Conservation (phyloP, 1,140 invertebrate species). For the Megathymus violae region DNA sequence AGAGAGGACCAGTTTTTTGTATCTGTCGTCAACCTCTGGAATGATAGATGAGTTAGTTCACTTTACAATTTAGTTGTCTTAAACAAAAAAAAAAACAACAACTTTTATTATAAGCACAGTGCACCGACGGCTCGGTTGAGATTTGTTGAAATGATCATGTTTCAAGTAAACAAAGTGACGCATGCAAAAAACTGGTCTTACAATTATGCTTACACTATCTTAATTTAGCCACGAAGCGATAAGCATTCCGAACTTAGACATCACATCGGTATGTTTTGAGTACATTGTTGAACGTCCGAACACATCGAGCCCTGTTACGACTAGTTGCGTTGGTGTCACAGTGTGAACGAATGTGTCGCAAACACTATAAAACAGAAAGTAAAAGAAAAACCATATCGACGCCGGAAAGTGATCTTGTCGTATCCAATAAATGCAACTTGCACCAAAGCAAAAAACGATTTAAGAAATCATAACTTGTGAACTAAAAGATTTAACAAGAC, state of each 20-base stretch:
- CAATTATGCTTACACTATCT: slow-evolving; percentile 70
- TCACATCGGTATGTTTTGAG: slow-evolving; percentile 57
- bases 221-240: slow-evolving; percentile 72
- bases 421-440: no score
- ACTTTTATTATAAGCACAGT: no score
- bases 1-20: slow-evolving; percentile 32
- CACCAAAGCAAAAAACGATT: no score
- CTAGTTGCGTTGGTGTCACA: not conserved
- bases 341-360: no score
- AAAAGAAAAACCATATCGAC: no score
- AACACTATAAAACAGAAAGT: no score
- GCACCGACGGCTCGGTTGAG: not conserved
- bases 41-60: not conserved
- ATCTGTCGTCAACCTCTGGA: slow-evolving; percentile 36
- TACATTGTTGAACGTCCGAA: slow-evolving; percentile 55
- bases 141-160: not conserved
- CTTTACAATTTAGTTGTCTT: not conserved
- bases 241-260: slow-evolving; percentile 61
- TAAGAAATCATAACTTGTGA: no score
- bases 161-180: slow-evolving; percentile 27
- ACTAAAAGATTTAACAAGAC: no score
- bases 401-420: no score
- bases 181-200: slow-evolving; percentile 47
- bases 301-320: slow-evolving; percentile 1
- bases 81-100: not conserved